Percentiles rank a stretch among this genome's conserved stretches.
phyloP scores from a whole-genome alignment of 2,797 vertebrate species.

The Falco columbarius region DNA sequence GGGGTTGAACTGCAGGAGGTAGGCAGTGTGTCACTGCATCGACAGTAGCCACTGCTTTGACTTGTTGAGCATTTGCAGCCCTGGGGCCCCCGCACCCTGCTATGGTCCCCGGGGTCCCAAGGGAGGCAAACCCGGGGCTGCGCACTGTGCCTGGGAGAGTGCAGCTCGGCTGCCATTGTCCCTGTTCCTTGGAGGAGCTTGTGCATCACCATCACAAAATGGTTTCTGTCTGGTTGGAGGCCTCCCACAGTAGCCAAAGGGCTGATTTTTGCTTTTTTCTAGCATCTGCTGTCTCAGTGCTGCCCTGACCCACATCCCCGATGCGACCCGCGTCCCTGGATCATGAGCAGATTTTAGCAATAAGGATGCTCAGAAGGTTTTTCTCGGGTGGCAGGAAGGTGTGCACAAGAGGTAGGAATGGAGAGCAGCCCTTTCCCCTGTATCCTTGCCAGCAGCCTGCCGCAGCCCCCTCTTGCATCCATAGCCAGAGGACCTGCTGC shows the following conservation, averaged over 20 bases:
- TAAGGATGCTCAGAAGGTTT: background rate
- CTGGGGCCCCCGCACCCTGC: rapidly evolving
- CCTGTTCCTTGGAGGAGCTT: background rate
- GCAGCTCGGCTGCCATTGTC: background rate
- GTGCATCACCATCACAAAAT: background rate
- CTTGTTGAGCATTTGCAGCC: background rate
- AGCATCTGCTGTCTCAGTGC: background rate
- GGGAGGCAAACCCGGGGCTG: background rate
- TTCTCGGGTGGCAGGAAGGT: background rate
- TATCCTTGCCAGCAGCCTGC: background rate
- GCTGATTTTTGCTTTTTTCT: background rate
- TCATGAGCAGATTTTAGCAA: rapidly evolving
- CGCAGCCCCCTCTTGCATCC: rapidly evolving
- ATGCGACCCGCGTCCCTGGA: rapidly evolving
- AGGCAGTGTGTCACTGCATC: background rate
- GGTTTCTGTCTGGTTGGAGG: background rate
- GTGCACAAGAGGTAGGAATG: background rate
- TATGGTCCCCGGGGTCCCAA: background rate
- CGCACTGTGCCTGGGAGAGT: background rate
- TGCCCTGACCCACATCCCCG: background rate
- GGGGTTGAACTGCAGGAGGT: background rate
- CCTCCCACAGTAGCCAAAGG: rapidly evolving
- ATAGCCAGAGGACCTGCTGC: background rate
- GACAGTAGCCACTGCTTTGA: background rate
- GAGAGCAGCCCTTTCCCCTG: background rate